Evolutionary conservation across 1,140 invertebrate species (phyloP).

Genomic region (Phenacoccus solenopsis): DNA sequence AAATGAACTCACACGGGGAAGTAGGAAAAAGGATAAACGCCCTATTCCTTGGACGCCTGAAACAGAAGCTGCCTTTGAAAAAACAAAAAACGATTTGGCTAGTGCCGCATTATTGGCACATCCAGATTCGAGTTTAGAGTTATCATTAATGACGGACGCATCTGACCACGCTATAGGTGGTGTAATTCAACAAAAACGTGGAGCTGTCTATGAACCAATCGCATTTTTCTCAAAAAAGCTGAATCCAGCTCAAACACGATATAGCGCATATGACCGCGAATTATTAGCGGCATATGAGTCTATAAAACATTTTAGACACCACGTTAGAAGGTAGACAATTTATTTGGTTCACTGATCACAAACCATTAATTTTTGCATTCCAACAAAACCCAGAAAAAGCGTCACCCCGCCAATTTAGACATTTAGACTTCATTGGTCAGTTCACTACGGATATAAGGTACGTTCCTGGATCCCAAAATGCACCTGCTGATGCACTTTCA

Average conservation of each 20-base stretch:
- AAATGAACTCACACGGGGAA: background rate
- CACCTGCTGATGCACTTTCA: background rate
- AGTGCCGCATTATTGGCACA: background rate
- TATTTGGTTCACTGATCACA: background rate
- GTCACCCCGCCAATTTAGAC: background rate
- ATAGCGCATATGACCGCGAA: background rate
- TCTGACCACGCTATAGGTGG: background rate
- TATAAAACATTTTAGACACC: background rate
- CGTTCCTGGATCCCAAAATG: background rate
- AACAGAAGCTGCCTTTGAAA: background rate
- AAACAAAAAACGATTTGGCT: background rate
- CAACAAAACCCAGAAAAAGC: background rate
- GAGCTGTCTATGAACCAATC: background rate
- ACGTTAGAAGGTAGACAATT: background rate
- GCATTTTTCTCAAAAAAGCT: background rate
- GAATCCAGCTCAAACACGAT: background rate
- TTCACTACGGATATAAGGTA: background rate
- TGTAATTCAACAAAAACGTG: background rate
- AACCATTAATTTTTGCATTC: background rate
- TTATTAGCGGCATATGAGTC: background rate
- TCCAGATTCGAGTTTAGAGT: background rate
- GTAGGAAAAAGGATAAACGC: background rate
- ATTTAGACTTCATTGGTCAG: background rate
- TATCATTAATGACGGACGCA: background rate
- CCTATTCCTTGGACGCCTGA: background rate